These are phyloP conservation scores for Lacerta agilis DNA, from an alignment of 2,797 vertebrate genomes.

Conservation along the genomic window DNA sequence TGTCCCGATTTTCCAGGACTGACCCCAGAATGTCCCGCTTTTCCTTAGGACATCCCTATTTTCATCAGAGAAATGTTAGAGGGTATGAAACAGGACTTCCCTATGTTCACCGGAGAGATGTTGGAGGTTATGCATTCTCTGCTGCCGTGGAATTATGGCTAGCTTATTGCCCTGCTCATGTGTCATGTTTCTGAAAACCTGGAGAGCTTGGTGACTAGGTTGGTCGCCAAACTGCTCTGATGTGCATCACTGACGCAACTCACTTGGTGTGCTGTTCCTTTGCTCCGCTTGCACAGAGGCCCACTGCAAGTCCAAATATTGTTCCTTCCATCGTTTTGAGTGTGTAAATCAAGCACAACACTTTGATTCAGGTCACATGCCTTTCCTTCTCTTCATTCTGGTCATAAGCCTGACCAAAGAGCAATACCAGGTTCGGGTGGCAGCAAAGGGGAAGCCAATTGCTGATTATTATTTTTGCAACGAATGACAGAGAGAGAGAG, in stretches of 20 bases:
- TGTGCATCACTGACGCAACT: background rate
- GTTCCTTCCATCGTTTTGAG: conserved; percentile 17
- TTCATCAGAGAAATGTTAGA: too few species aligned
- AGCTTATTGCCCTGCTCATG: background rate
- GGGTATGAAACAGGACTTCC: too few species aligned
- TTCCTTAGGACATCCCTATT: too few species aligned
- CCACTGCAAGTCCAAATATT: conserved; percentile 1
- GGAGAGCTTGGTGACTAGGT: background rate
- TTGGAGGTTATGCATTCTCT: background rate
- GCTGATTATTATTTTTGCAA: conserved; percentile 47
- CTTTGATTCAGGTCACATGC: conserved; percentile 12
- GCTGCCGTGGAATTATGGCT: background rate
- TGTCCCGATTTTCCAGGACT: too few species aligned
- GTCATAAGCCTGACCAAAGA: conserved; percentile 54
- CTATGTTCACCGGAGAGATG: too few species aligned
- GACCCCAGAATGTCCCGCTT: too few species aligned
- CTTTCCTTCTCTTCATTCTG: conserved; percentile 15
- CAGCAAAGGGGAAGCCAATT: conserved; percentile 28
- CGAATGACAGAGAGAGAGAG: background rate
- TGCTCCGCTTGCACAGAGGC: conserved; percentile 1
- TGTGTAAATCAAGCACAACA: background rate
- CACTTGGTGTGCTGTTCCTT: background rate
- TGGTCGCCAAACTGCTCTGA: background rate
- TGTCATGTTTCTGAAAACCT: background rate
- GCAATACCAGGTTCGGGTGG: conserved; percentile 36